Percentiles rank a stretch among this genome's conserved stretches.
These are phyloP conservation scores for Macropis europaea DNA, from an alignment of 2,888 invertebrate genomes.

Conservation along the genomic window DNA sequence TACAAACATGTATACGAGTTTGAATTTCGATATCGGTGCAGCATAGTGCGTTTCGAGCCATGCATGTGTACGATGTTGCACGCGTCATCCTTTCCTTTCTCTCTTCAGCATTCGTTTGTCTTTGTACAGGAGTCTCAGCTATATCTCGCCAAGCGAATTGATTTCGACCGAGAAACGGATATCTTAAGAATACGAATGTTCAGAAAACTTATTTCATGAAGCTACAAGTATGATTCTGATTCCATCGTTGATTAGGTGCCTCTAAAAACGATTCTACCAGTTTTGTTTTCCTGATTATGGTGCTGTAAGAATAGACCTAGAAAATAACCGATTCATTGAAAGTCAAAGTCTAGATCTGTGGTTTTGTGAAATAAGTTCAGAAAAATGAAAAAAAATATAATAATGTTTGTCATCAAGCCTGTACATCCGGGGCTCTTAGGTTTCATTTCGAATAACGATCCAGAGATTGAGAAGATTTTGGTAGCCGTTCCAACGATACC, in stretches of 20 bases:
- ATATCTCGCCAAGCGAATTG: background rate
- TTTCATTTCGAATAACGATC: too few species aligned
- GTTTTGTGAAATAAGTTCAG: conserved; percentile 23
- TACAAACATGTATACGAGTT: conserved; percentile 56
- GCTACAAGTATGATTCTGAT: background rate
- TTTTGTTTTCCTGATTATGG: background rate
- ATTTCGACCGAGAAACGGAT: background rate
- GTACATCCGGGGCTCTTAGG: conserved; percentile 4
- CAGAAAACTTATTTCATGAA: conserved; percentile 24
- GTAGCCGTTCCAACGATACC: too few species aligned
- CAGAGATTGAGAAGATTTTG: too few species aligned
- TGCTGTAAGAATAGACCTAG: background rate
- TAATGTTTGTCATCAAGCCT: conserved; percentile 1
- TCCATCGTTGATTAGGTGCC: background rate
- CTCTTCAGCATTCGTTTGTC: background rate
- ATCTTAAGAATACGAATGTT: conserved; percentile 5
- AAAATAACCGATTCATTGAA: background rate
- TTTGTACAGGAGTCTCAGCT: background rate
- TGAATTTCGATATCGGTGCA: conserved; percentile 46
- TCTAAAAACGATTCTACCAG: background rate
- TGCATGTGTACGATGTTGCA: conserved; percentile 24
- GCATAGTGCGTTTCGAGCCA: conserved; percentile 24
- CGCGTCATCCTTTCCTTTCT: conserved; percentile 14
- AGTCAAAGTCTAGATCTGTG: background rate
- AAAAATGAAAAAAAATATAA: conserved; percentile 19